A percentile compares a stretch with the other conserved stretches of the same genome.
Evolutionary conservation across 2,888 invertebrate species (phyloP).

Genomic region (Limenitis camilla): DNA sequence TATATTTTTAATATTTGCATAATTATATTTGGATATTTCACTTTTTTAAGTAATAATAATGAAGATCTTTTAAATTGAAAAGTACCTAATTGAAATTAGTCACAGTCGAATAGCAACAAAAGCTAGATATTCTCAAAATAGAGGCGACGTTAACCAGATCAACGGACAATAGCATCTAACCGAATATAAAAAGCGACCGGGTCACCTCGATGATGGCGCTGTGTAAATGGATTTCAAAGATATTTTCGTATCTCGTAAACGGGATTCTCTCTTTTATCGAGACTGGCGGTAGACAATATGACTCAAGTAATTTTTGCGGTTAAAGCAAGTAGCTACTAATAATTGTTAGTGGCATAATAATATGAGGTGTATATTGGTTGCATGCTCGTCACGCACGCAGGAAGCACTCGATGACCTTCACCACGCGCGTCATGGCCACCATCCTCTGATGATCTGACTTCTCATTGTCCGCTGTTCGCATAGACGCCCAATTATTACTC

Average conservation of each 20-base stretch:
- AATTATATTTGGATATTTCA: constrained; percentile 5
- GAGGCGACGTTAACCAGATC: constrained; percentile 30
- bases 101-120: constrained; percentile 5
- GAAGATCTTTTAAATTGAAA: too few relatives aligned
- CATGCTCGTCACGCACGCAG: constrained; percentile 71
- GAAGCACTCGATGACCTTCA: constrained; percentile 65
- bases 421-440: constrained; percentile 60
- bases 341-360: constrained; percentile 25
- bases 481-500: constrained; percentile 19
- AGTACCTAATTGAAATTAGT: background rate
- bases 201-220: constrained; percentile 45
- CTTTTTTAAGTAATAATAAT: constrained; percentile 7
- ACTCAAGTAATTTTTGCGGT: constrained; percentile 15
- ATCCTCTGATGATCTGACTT: constrained; percentile 34
- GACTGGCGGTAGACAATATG: constrained; percentile 6
- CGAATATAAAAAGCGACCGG: constrained; percentile 47
- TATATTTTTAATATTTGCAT: constrained; percentile 23
- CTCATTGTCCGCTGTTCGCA: constrained; percentile 48
- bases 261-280: constrained; percentile 3
- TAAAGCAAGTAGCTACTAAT: constrained; percentile 8
- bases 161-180: constrained; percentile 19
- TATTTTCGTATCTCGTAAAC: constrained; percentile 4
- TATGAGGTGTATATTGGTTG: constrained; percentile 22
- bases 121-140: constrained; percentile 27
- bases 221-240: constrained; percentile 5